Evolutionary conservation across 2,797 vertebrate species (phyloP).

Genomic region (Neosalanx taihuensis): DNA sequence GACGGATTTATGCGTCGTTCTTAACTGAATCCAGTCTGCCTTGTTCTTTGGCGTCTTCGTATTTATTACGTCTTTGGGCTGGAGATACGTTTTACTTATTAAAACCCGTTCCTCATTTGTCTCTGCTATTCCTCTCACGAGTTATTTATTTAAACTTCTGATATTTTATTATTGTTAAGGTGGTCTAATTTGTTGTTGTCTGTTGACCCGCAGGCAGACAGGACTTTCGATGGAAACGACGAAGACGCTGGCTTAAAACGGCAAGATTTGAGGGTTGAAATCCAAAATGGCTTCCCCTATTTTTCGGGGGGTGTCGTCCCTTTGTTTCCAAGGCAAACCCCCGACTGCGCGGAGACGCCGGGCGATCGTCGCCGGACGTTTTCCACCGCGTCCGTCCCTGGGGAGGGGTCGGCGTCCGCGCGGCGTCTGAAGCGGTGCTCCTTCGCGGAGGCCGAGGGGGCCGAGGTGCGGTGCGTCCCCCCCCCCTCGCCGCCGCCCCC

Average conservation of each 20-base stretch:
- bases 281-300: conserved; percentile 31
- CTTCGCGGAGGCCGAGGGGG: background rate
- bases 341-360: conserved; percentile 13
- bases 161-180: conserved; percentile 19
- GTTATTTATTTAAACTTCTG: conserved; percentile 7
- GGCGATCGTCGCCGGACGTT: no score
- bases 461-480: background rate
- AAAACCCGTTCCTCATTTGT: background rate
- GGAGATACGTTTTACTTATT: background rate
- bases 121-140: no score
- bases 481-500: no score
- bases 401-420: background rate
- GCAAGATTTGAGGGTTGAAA: conserved; percentile 39
- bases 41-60: background rate
- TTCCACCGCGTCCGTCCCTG: conserved; percentile 4
- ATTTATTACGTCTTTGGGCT: background rate
- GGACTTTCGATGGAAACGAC: conserved; percentile 42
- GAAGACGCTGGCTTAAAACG: conserved; percentile 30
- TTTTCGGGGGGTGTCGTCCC: background rate
- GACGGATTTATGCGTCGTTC: no score
- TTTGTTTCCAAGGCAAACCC: background rate
- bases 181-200: conserved; percentile 29
- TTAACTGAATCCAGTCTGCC: no score
- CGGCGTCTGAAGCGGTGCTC: no score
- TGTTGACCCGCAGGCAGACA: conserved; percentile 20